Conservation (phyloP, 30 jellyfish, hydroid and myxozoan genomes). For the Haliclystus octoradiatus region DNA sequence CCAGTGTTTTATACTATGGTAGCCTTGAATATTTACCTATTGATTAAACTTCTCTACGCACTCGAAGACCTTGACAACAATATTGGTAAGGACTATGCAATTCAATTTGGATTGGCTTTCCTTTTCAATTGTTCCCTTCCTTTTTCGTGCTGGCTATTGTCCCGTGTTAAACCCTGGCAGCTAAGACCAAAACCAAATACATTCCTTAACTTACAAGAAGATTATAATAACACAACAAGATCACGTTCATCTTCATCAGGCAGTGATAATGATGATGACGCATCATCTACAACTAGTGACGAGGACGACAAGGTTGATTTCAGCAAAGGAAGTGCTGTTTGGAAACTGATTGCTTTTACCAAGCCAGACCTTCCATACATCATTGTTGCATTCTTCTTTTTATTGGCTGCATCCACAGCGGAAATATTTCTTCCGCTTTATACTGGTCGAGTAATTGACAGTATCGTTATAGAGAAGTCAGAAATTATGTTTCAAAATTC, state of each 20-base stretch:
- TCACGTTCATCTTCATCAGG: too few relatives aligned
- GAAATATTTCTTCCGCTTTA: conserved; percentile 68
- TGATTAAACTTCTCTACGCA: not conserved
- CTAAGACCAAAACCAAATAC: too few relatives aligned
- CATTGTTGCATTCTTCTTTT: conserved; percentile 39
- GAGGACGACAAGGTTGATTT: conserved; percentile 5
- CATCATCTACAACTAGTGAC: conserved; percentile 3
- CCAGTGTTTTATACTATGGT: not conserved
- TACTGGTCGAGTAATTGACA: conserved; percentile 63
- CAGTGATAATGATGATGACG: conserved; percentile 6
- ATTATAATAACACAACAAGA: too few relatives aligned
- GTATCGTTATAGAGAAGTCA: conserved; percentile 48
- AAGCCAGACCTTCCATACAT: conserved; percentile 46
- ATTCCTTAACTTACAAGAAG: too few relatives aligned
- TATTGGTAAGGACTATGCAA: not conserved
- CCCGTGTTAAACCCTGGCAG: too few relatives aligned
- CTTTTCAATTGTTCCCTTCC: too few relatives aligned
- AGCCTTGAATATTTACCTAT: not conserved
- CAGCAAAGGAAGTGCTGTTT: conserved; percentile 11
- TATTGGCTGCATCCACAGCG: conserved; percentile 57
- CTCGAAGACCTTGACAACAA: not conserved
- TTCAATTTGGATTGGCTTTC: conserved; percentile 12
- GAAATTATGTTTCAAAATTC: conserved; percentile 50
- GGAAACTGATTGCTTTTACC: conserved; percentile 38
- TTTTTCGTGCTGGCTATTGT: too few relatives aligned